Evolutionary conservation across 30 jellyfish, hydroid and myxozoan genomes (phyloP).

Genomic region (Cassiopea xamachana): DNA sequence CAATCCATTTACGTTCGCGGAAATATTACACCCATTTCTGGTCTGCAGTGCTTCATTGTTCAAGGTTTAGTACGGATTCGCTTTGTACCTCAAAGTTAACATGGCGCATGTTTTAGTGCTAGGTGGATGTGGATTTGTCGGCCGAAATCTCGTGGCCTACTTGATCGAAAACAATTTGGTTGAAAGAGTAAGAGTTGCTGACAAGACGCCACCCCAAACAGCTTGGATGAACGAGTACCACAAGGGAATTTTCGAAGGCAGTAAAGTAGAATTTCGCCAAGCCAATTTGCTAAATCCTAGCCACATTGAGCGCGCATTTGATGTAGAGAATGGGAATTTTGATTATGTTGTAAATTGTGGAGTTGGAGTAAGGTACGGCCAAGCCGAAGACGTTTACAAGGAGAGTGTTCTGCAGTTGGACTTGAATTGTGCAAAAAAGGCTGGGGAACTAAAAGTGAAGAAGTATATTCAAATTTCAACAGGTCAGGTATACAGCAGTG

Average conservation of each 20-base stretch:
- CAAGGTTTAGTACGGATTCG: background rate
- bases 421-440: constrained; percentile 84
- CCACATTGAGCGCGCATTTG: constrained; percentile 85
- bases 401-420: constrained; percentile 84
- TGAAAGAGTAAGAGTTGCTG: constrained; percentile 85
- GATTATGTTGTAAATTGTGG: constrained; percentile 94
- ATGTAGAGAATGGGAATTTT: constrained; percentile 55
- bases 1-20: background rate
- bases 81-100: background rate
- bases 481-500: constrained; percentile 93
- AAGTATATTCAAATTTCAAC: constrained; percentile 86
- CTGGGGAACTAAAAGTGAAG: constrained; percentile 83
- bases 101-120: constrained; percentile 72
- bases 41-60: background rate
- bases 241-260: constrained; percentile 80
- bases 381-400: constrained; percentile 88
- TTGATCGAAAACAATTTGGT: constrained; percentile 80
- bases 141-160: constrained; percentile 86
- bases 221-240: constrained; percentile 95
- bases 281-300: constrained; percentile 90
- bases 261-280: constrained; percentile 86
- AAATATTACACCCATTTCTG: constrained; percentile 34
- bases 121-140: constrained; percentile 97
- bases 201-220: constrained; percentile 95
- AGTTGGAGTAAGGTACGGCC: constrained; percentile 90